A percentile compares a stretch with the other conserved stretches of the same genome.
These are phyloP conservation scores for Rynchops niger DNA, from an alignment of 2,113 vertebrate genomes.

Conservation along the genomic window DNA sequence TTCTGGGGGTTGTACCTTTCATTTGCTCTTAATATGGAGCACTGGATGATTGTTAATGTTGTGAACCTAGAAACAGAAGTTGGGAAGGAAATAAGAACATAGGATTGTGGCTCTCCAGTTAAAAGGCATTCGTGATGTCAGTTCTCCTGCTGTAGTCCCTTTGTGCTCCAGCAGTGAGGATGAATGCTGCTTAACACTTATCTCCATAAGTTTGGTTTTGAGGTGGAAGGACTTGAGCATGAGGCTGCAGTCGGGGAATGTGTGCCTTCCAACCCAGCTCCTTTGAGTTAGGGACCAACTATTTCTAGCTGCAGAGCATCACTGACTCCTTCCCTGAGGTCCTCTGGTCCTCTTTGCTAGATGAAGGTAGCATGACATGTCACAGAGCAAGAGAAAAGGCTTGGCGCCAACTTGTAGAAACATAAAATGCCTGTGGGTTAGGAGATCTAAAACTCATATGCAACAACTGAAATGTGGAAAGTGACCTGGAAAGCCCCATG, in stretches of 20 bases:
- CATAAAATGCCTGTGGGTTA: neutral
- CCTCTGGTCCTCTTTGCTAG: neutral
- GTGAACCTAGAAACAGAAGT: neutral
- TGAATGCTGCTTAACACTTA: neutral
- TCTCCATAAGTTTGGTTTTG: neutral
- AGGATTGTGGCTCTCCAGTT: neutral
- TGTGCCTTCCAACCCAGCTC: neutral
- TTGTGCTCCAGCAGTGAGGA: neutral
- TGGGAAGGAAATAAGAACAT: neutral
- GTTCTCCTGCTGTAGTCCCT: neutral
- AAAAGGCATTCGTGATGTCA: neutral
- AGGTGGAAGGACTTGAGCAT: neutral
- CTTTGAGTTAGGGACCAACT: neutral
- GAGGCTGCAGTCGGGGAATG: neutral
- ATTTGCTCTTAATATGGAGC: neutral
- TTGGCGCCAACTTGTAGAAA: neutral
- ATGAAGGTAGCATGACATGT: neutral
- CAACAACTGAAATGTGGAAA: neutral
- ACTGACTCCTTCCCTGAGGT: neutral
- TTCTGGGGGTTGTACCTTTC: neutral
- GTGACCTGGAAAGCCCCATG: neutral
- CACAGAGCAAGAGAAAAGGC: neutral
- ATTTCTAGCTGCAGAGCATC: neutral
- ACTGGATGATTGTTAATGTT: neutral
- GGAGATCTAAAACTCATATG: neutral